Evolutionary conservation across 2,797 vertebrate genomes (phyloP).

Genomic region (Lithobates pipiens): DNA sequence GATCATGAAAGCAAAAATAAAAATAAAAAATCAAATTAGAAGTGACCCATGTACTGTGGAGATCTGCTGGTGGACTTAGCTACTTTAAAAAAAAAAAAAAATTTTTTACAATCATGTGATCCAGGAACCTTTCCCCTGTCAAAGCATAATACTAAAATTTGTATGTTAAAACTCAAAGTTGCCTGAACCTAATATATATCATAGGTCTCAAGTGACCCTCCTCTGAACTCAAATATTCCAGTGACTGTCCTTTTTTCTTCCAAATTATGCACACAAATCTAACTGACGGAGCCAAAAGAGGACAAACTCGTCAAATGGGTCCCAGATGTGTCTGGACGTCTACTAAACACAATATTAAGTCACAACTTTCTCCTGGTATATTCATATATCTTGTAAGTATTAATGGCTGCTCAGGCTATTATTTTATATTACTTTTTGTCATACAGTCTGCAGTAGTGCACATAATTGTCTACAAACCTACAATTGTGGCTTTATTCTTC

Average conservation of each 20-base stretch:
- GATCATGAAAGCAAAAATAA: too few species aligned
- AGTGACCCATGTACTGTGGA: too few species aligned
- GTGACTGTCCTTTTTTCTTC: background rate
- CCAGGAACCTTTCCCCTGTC: background rate
- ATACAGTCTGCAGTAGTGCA: background rate
- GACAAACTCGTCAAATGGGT: background rate
- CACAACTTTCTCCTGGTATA: background rate
- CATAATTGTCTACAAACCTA: background rate
- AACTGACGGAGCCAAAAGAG: background rate
- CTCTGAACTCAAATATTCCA: constrained; percentile 7
- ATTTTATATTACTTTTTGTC: background rate
- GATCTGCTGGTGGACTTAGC: too few species aligned
- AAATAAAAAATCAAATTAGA: too few species aligned
- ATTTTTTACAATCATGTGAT: too few species aligned
- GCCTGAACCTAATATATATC: background rate
- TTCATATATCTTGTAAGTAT: background rate
- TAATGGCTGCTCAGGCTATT: background rate
- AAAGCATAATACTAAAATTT: background rate
- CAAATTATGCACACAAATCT: constrained; percentile 5
- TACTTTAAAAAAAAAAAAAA: too few species aligned
- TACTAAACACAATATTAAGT: background rate
- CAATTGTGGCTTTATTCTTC: background rate
- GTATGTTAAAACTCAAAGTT: background rate
- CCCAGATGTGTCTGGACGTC: background rate
- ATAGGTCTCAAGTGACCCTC: background rate